Base-by-base conservation (phyloP, 2,888 invertebrate genomes). In the Helleia helle region DNA sequence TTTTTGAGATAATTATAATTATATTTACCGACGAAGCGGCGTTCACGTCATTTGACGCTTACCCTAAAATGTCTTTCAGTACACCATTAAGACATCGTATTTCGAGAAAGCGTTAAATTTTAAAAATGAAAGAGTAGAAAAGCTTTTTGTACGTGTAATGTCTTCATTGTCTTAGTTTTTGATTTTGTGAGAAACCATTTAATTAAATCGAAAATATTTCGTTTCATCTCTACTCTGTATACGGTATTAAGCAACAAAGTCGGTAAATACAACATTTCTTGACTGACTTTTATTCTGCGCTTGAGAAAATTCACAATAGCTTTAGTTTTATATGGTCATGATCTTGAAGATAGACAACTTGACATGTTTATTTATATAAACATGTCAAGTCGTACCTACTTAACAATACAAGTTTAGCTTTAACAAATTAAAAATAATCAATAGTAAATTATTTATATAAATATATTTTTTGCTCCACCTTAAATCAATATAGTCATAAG, bases 231-330 rank as follows among this genome's bases (percentile, higher is more conserved):
- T 51, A 58, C 48, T 55, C 65, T 65, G 55, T 65, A 68, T 73
- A 77, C 58, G 69, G 72, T 54, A 57, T 55, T 51, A 64, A 62
- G 58, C 62, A 57, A 55, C 62, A 57, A 60, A 51, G 51, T 54
- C 55, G 55, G 66, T 71, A 73, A 77, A 75, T 74, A 71, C 64
- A 62, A 57, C 73, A 76, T 71, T 68, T 72, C 63, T 48, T 31
- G 44, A 49, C 44, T 28, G 51, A 51, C 48, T 54, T 52, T 56
- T 59, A 52, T 49, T 48, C 63, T 68, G 74, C 56, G 49, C 64
- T 59, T 65, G 72, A 73, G 67, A 69, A 64, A 58, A 52, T 52
- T 51, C 50, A 50, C 56, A 55, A 61, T 65, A 66, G 55, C 63
- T 58, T 54, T 51, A 48, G 55, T 50, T 64, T 44, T 58, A 62